Evolutionary conservation across 1,140 invertebrate species (phyloP), one percentile per base, ranked within the genome.

Genomic region (Ceratoteleas bidentatus): DNA sequence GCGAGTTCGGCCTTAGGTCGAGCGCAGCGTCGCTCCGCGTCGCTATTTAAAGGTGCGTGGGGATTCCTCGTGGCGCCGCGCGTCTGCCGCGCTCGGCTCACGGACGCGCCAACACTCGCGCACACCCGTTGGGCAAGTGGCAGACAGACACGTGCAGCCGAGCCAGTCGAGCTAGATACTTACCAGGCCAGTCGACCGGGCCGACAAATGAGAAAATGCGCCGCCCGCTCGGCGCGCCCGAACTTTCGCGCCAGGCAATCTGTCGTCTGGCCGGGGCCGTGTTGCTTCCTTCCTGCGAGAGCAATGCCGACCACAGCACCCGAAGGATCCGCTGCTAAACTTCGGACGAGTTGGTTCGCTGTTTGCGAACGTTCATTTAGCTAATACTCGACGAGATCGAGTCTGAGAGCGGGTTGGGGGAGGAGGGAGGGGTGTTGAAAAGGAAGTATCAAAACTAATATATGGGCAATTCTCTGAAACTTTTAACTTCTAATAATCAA

Each of bases 41-140:
- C 77, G 66, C 85, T 80, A 83, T 87, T 88, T 85, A 87, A 84
- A 87, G 87, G 83, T 86, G 81, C 83, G 85, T 84, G 87, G 87
- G 87, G 87, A 88, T 88, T 88, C 87, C 87, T 88, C 68, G 74
- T 88, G 87, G 87, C 87, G 87, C 87, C 87, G 87, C 60, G 86
- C 87, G 86, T 88, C 86, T 89, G 86, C 85, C 86, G 68, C 75
- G 75, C 61, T 65, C 52, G n/a, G 57, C 73, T 64, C 84, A 56
- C 82, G 64, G 64, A 69, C 75, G 53, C 15, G 32, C 49, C 4
- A n/a, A 40, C 53, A 61, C 56, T 33, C 52, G 60, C 65, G 62
- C 60, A 11, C 36, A 7, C 47, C 24, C 15, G 16, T 43, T 68
- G 36, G n/a, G 36, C 52, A 53, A 58, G 77, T 69, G 60, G 53